Evolutionary conservation across 2,113 vertebrate genomes (phyloP).

Genomic region (Channa argus): DNA sequence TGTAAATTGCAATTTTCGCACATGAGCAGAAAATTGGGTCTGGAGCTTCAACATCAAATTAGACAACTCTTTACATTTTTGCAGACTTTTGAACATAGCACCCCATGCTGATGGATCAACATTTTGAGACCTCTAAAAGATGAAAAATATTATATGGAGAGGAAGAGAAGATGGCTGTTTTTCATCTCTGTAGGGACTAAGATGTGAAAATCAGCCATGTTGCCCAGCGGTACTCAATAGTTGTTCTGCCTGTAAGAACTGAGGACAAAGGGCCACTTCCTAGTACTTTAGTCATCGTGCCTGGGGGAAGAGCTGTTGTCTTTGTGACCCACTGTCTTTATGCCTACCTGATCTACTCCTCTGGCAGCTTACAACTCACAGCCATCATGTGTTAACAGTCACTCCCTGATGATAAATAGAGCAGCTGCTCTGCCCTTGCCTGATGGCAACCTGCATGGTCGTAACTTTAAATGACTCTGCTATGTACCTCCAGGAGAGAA

Average conservation of each 20-base stretch:
- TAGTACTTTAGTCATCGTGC: constrained; percentile 53
- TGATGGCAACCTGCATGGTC: constrained; percentile 60
- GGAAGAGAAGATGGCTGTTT: constrained; percentile 42
- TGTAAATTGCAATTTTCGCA: constrained; percentile 71
- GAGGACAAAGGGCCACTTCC: constrained; percentile 55
- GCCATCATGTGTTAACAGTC: constrained; percentile 50
- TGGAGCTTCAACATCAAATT: constrained; percentile 60
- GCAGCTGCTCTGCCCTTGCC: constrained; percentile 64
- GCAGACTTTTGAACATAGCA: constrained; percentile 42
- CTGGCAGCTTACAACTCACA: constrained; percentile 59
- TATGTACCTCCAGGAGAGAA: constrained; percentile 25
- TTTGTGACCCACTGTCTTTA: constrained; percentile 43
- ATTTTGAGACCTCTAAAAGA: constrained; percentile 39
- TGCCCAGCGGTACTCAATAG: constrained; percentile 57
- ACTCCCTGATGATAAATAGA: constrained; percentile 58
- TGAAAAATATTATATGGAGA: constrained; percentile 38
- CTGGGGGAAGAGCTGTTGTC: constrained; percentile 41
- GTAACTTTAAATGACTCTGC: constrained; percentile 69
- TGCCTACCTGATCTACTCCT: constrained; percentile 54
- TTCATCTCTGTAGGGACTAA: constrained; percentile 54
- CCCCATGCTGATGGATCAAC: constrained; percentile 28
- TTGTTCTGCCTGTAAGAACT: constrained; percentile 58
- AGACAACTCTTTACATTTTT: constrained; percentile 53
- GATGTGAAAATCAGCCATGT: constrained; percentile 56
- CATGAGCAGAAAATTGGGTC: constrained; percentile 74